Evolutionary conservation across 2,888 invertebrate species (phyloP).

Genomic region (Rotaria sp.): DNA sequence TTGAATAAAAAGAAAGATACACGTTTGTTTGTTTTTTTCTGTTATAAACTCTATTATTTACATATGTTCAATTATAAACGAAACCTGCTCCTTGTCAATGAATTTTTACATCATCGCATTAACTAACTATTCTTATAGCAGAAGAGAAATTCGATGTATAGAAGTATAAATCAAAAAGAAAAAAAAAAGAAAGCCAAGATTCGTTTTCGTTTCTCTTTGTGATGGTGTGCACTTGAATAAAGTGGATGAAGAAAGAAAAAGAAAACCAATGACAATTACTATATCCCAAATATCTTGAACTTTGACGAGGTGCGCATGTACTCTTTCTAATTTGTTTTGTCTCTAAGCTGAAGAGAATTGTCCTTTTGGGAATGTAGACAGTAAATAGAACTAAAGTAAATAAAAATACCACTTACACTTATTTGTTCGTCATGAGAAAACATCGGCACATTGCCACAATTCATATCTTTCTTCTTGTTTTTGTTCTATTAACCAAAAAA

Average conservation of each 20-base stretch:
- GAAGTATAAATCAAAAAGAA: background rate
- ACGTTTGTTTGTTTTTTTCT: background rate
- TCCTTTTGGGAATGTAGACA: background rate
- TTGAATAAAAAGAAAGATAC: no score
- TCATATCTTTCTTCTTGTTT: background rate
- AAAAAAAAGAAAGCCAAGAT: no score
- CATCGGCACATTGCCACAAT: background rate
- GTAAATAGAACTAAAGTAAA: background rate
- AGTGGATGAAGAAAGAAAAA: background rate
- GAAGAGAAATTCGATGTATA: background rate
- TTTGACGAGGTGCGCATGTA: background rate
- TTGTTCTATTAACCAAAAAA: background rate
- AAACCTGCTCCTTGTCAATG: no score
- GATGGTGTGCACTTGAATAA: background rate
- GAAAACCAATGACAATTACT: background rate
- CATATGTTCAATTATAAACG: background rate
- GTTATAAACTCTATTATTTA: no score
- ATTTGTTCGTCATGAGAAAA: background rate
- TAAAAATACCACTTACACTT: background rate
- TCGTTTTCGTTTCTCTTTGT: background rate
- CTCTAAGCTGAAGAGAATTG: background rate
- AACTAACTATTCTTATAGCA: background rate
- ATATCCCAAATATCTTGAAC: background rate
- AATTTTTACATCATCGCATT: background rate
- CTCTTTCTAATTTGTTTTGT: background rate